phyloP scores from a whole-genome alignment of 2,888 invertebrate species.

The Clusia tigrina region DNA sequence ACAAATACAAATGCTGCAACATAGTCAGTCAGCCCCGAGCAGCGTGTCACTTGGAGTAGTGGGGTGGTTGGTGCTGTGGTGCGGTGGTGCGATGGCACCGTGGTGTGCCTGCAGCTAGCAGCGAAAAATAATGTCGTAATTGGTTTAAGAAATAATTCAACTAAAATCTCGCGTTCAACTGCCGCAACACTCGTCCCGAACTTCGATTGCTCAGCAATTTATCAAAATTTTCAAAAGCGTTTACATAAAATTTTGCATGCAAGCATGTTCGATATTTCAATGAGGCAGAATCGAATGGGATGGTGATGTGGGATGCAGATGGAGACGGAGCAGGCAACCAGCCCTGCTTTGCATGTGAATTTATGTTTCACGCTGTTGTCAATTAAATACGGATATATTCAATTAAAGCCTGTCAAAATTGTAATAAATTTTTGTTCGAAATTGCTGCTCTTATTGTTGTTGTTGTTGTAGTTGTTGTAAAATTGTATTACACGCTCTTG shows the following conservation, averaged over 20 bases:
- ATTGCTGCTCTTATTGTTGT: not conserved
- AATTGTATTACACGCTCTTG: too few relatives aligned
- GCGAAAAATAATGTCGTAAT: too few relatives aligned
- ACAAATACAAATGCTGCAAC: not conserved
- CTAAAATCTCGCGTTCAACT: not conserved
- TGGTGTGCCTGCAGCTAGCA: too few relatives aligned
- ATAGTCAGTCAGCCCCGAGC: not conserved
- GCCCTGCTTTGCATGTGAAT: constrained; percentile 8
- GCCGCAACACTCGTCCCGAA: not conserved
- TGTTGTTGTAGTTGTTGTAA: not conserved
- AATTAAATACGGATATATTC: constrained; percentile 44
- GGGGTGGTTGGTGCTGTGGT: not conserved
- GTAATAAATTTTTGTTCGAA: constrained; percentile 34
- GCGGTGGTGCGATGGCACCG: not conserved
- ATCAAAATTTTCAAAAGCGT: not conserved
- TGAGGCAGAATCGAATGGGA: too few relatives aligned
- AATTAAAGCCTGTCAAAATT: constrained; percentile 41
- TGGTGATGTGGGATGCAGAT: too few relatives aligned
- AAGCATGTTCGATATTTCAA: not conserved
- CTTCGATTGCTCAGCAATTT: not conserved
- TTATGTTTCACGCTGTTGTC: constrained; percentile 31
- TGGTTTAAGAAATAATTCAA: not conserved
- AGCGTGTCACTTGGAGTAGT: not conserved
- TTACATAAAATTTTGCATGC: too few relatives aligned
- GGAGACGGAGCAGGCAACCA: too few relatives aligned